These are phyloP conservation scores for Anthopleura sola DNA, from an alignment of 64 coral and sea anemone genomes.

Conservation along the genomic window DNA sequence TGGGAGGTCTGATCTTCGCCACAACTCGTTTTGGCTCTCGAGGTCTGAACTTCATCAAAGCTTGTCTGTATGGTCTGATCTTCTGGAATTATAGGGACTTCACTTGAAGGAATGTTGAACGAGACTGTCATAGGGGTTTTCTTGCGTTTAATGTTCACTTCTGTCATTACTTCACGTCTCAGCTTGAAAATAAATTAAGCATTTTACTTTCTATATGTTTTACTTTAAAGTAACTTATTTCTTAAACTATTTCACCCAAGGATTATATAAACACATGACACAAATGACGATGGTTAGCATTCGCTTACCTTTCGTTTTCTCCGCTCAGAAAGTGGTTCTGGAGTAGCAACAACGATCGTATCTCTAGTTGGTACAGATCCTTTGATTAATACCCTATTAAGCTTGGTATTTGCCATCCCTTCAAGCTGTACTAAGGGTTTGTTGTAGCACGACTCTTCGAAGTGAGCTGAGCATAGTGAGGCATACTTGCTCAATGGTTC, in stretches of 20 bases:
- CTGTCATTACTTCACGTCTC: not conserved
- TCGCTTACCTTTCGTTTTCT: constrained; percentile 11
- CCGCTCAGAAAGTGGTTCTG: constrained; percentile 30
- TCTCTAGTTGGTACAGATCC: constrained; percentile 39
- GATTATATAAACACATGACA: too few relatives aligned
- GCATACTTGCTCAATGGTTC: constrained; percentile 27
- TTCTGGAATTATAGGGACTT: not conserved
- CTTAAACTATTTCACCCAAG: too few relatives aligned
- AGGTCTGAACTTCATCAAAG: too few relatives aligned
- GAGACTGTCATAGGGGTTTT: not conserved
- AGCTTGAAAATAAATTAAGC: not conserved
- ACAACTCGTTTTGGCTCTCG: too few relatives aligned
- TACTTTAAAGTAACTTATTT: not conserved
- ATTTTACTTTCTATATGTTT: not conserved
- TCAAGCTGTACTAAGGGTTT: constrained; percentile 8
- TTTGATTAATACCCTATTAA: not conserved
- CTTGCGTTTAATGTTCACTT: not conserved
- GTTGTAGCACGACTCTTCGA: constrained; percentile 34
- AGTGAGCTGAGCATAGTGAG: constrained; percentile 46
- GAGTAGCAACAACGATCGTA: not conserved
- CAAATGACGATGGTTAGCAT: not conserved
- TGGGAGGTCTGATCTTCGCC: not conserved
- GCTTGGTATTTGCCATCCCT: constrained; percentile 12
- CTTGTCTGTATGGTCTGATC: too few relatives aligned
- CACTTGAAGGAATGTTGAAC: not conserved